Evolutionary conservation across 2,888 invertebrate species (phyloP).

Genomic region (Matsumyia berberina): DNA sequence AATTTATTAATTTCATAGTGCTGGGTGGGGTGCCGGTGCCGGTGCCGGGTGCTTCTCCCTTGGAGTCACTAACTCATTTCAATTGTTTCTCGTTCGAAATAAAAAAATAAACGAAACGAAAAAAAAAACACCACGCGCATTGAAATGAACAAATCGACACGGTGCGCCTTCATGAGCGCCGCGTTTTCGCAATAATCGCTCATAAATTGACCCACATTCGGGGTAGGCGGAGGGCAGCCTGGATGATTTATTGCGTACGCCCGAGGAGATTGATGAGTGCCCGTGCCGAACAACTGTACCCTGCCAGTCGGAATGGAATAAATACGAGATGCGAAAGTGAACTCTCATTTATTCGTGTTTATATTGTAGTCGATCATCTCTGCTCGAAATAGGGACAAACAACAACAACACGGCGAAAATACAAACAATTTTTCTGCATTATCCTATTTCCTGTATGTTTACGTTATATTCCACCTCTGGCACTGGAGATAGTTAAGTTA

Average conservation of each 20-base stretch:
- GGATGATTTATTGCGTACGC: conserved; percentile 56
- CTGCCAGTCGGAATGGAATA: conserved; percentile 38
- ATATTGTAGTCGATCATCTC: conserved; percentile 40
- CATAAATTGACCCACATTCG: conserved; percentile 57
- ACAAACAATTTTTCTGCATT: conserved; percentile 10
- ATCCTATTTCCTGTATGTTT: conserved; percentile 15
- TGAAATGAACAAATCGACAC: conserved; percentile 37
- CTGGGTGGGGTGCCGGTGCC: background rate
- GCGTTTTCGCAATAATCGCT: conserved; percentile 38
- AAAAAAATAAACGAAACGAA: conserved; percentile 10
- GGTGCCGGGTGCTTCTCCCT: background rate
- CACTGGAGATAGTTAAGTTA: conserved; percentile 18
- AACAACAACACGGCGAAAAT: background rate
- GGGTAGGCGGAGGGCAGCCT: conserved; percentile 4
- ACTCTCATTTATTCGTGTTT: conserved; percentile 41
- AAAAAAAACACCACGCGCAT: background rate
- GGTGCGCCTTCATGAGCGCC: conserved; percentile 9
- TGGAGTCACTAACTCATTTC: conserved; percentile 46
- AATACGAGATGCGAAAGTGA: conserved; percentile 32
- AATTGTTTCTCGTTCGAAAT: conserved; percentile 21
- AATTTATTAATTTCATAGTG: conserved; percentile 37
- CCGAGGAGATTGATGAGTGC: conserved; percentile 54
- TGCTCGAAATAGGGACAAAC: conserved; percentile 21
- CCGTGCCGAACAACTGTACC: conserved; percentile 17
- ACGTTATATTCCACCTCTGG: background rate